A percentile compares a stretch with the other conserved stretches of the same genome.
These are phyloP conservation scores for Brenthis ino DNA, from an alignment of 2,888 invertebrate genomes.

Conservation along the genomic window DNA sequence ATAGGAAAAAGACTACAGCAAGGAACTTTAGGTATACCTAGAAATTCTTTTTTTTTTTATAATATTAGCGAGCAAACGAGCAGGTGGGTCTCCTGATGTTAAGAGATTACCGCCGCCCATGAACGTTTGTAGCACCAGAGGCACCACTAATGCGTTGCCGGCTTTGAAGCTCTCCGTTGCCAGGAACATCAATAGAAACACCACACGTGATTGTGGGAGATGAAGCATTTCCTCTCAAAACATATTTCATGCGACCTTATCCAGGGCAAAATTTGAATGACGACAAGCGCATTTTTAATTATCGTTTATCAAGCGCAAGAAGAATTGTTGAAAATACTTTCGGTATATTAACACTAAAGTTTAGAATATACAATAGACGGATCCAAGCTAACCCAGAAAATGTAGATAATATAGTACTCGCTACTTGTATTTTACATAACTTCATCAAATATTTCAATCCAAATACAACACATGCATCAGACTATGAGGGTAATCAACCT, in stretches of 20 bases:
- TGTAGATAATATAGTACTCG: slow-evolving; percentile 28
- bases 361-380: slow-evolving; percentile 36
- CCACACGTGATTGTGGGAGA: slow-evolving; percentile 18
- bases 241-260: slow-evolving; percentile 16
- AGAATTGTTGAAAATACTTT: slow-evolving; percentile 34
- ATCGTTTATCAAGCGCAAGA: slow-evolving; percentile 11
- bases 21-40: slow-evolving; percentile 24
- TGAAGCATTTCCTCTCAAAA: slow-evolving; percentile 22
- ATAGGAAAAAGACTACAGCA: slow-evolving; percentile 27
- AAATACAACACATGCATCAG: no score
- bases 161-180: slow-evolving; percentile 7
- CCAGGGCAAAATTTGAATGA: slow-evolving; percentile 14
- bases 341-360: slow-evolving; percentile 37
- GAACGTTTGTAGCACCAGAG: no score
- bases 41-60: not conserved
- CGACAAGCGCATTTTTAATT: not conserved
- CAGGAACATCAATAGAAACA: slow-evolving; percentile 26
- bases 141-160: no score
- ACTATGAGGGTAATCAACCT: no score
- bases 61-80: no score
- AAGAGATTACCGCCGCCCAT: no score
- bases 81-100: no score
- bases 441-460: slow-evolving; percentile 5
- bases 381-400: slow-evolving; percentile 25
- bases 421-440: slow-evolving; percentile 20